Base-by-base conservation (phyloP, 23 tunicate species). In the Oikopleura albicans region DNA sequence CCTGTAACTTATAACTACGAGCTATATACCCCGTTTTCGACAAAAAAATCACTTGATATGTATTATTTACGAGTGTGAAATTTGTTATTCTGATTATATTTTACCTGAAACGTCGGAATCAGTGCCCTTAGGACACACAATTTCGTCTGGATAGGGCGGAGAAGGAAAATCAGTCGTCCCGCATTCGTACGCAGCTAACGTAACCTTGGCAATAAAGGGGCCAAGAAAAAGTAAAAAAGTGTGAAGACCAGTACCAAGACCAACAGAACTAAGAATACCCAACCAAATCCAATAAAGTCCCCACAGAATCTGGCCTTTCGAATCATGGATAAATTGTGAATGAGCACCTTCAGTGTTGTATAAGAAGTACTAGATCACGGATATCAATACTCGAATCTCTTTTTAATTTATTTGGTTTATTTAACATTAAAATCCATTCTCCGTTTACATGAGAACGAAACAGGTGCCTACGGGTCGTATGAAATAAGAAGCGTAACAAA, bases 161-260 rank as follows among this genome's bases (percentile, higher is more conserved):
- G 87, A 87, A 0, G 88, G 91, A 84, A 94, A 94, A 79, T 90
- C 83, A 39, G 91, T 91, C 12, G 98, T 90, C 87, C 85, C 88
- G 83, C 98, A 94, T 75, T 94, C 96, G 83, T 87, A 94, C 1
- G 98, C 98, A 40, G 95, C 98, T 37, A 94, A 57, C 0, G 98
- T 94, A 12, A 94, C 98, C 22, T 87, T 89, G 39, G 95, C 98
- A 66, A 94, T 94, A 57, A 88, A 91, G 1, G 98, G 98, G 0
- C 98, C 98, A 22, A 94, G 89, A 76, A 90, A 94, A 36, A 94
- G 87, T 16, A 94, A 87, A 41, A 94, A 94, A 0, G 98, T 94
- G 40, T 94, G 98, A 0, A 94, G 89, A 57, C 98, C 98, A 40
- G 91, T 90, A 0, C 98, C 98, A 41, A 94, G 88, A 0, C 98